Conservation (phyloP, 2,113 vertebrate genomes). For the Strigops habroptila region DNA sequence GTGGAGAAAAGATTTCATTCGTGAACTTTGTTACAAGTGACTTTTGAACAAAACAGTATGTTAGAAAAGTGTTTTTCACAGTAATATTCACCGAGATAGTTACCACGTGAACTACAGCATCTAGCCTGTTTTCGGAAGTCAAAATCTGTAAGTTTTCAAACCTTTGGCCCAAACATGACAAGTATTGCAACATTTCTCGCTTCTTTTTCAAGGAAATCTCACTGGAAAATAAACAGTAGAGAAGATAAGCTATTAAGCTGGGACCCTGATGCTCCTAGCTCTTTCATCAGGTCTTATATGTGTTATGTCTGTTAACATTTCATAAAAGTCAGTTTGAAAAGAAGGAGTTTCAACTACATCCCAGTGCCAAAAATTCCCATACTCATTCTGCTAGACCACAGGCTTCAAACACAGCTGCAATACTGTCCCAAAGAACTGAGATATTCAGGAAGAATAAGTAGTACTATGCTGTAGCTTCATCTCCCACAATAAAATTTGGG, state of each 20-base stretch:
- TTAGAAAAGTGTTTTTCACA: background rate
- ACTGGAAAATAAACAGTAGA: slow-evolving; percentile 34
- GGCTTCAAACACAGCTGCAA: background rate
- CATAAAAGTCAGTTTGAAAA: slow-evolving; percentile 35
- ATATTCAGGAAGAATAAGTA: background rate
- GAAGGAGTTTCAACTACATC: background rate
- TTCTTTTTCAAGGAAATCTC: slow-evolving; percentile 35
- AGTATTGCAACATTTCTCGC: slow-evolving; percentile 5
- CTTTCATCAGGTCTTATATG: slow-evolving; percentile 41
- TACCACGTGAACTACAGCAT: background rate
- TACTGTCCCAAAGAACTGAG: background rate
- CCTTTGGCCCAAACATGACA: background rate
- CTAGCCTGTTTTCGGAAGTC: background rate
- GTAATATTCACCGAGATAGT: background rate
- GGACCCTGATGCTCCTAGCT: background rate
- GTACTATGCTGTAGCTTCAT: background rate
- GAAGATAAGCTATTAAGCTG: slow-evolving; percentile 18
- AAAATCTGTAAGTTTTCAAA: slow-evolving; percentile 3
- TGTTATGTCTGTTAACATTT: slow-evolving; percentile 42
- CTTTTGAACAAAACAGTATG: background rate
- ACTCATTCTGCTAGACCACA: background rate
- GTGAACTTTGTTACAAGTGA: background rate
- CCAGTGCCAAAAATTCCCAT: background rate
- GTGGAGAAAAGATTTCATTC: background rate
- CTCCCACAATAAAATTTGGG: background rate